Evolutionary conservation across 64 coral and sea anemone genomes (phyloP), one percentile per base, ranked within the genome.

Genomic region (Actinia equina): DNA sequence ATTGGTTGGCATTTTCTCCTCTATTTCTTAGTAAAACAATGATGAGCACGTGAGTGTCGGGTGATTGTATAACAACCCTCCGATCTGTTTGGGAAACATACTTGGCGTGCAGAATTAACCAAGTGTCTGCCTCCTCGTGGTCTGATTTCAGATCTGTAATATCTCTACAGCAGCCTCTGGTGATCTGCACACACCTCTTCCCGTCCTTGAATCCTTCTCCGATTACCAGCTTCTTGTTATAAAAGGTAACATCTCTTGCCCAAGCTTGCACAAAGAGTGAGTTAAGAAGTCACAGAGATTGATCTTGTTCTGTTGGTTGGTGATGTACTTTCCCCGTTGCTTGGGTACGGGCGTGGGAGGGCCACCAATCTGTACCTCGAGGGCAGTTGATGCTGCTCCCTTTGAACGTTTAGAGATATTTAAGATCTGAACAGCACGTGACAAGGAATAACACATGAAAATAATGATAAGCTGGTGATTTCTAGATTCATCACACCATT

Each of bases 121-220:
- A 37, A 37, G 30, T 37, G 30, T 37, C 30, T 37, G 30, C 30
- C 30, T 89, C 77, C 14, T 58, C 79, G 74, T 55, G 87, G 53
- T 76, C 52, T 45, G 59, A 80, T 44, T 80, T 19, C 2, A 85
- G 27, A 19, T 20, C 53, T 6, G 6, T 7, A 17, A 85, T 14
- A 23, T 7, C 23, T 53, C n/a, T 18, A 2, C 30, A 63, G 37
- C 6, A 71, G 18, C 67, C 25, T 12, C 12, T 71, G 2, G 5
- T 71, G 18, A 71, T 12, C 0, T 2, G 3, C 5, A 71, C 67
- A 11, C 6, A 6, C 1, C 5, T 91, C 20, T 86, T 44, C 1
- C 94, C 90, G 87, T 95, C 94, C 54, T 57, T 95, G 84, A 87
- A 91, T 12, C 94, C 94, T 44, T 89, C 93, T 83, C 43, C 93